Evolutionary conservation across 2,113 vertebrate genomes (phyloP), one percentile per base, ranked within the genome.

Genomic region (Thinocorus orbignyianus): DNA sequence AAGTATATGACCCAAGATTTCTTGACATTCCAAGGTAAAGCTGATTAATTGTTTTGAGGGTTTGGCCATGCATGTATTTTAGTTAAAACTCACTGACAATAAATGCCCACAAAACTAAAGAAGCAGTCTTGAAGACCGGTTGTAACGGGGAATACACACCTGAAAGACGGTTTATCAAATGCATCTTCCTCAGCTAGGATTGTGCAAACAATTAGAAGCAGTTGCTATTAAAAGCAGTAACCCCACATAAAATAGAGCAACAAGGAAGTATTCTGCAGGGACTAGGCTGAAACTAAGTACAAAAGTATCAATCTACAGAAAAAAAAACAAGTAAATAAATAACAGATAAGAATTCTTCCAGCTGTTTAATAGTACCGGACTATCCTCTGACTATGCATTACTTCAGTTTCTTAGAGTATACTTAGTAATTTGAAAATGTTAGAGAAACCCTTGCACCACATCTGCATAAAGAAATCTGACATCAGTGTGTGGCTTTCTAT

Each of bases 111-210:
- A 46, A 92, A 90, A 15, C 2, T 13, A 13, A 30, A 52, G 58
- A 11, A 48, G 5, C 19, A 23, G 19, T 57, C 58, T 13, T 46
- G 26, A 49, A 86, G 49, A 39, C 3, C 0, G 0, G 62, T 0
- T 65, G 26, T 9, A 46, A 25, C 0, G 6, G 23, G 23, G 25
- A 71, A 55, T 13, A 74, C 4, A 70, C 41, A 77, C 10, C n/a
- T 55, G 69, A 39, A 44, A 44, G 41, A 25, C 9, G 26, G n/a
- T 65, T 57, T 26, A 37, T 13, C 16, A 70, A 48, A 42, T 0
- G 15, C 48, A 81, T 13, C 58, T 61, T 54, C 54, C 44, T 73
- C 62, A 41, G 13, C 12, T 54, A 28, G 74, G 54, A 33, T 44
- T 5, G 3, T 5, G 30, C 35, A 44, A n/a, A 28, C 54, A 57